phyloP scores from a whole-genome alignment of 2,113 vertebrate genomes.

The Chunga burmeisteri region DNA sequence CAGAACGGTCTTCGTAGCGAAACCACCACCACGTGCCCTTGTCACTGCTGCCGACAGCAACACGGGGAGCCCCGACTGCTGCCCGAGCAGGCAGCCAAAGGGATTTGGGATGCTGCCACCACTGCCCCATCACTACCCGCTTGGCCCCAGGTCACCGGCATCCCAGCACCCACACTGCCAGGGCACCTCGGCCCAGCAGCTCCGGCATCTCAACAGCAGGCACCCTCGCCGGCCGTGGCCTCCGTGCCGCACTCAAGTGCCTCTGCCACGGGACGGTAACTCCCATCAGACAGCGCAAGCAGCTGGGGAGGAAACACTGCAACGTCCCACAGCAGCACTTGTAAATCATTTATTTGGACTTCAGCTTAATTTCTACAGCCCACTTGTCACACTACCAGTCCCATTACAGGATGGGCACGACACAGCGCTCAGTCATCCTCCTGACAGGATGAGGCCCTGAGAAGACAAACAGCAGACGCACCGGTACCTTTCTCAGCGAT shows the following conservation, averaged over 20 bases:
- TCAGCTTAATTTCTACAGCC: not conserved
- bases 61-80: not conserved
- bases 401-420: not conserved
- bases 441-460: not conserved
- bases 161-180: not conserved
- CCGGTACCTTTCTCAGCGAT: not conserved
- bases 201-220: not conserved
- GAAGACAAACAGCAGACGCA: not conserved
- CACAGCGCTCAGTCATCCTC: not conserved
- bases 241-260: rapidly evolving
- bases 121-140: not conserved
- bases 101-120: not conserved
- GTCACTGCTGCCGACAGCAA: not conserved
- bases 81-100: not conserved
- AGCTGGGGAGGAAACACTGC: not conserved
- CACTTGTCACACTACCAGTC: not conserved
- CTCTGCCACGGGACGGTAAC: not conserved
- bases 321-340: not conserved
- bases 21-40: not conserved
- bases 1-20: too few relatives aligned
- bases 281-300: not conserved
- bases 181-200: not conserved
- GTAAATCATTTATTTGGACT: not conserved
- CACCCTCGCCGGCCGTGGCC: rapidly evolving
- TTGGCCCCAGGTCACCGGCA: rapidly evolving